A percentile compares a stretch with the other conserved stretches of the same genome.
These are phyloP conservation scores for Brassicogethes aeneus DNA, from an alignment of 2,888 invertebrate species.

Conservation along the genomic window DNA sequence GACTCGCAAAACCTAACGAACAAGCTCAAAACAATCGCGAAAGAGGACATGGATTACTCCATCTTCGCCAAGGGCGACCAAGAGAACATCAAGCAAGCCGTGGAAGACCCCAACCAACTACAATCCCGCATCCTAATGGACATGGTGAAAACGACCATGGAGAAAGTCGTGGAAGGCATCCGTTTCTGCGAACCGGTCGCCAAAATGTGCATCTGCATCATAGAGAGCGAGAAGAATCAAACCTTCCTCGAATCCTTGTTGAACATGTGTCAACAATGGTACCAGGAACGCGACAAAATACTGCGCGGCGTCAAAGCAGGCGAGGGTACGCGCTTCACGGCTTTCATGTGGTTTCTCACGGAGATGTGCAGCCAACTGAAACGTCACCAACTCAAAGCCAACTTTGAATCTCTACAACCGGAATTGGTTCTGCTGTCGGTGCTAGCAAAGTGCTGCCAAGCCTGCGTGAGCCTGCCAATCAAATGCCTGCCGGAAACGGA, in stretches of 20 bases:
- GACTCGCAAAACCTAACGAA: slow-evolving; percentile 61
- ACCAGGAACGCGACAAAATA: slow-evolving; percentile 70
- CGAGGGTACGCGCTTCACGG: slow-evolving; percentile 62
- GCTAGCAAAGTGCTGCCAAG: slow-evolving; percentile 82
- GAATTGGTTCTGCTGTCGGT: slow-evolving; percentile 72
- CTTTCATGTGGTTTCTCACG: slow-evolving; percentile 82
- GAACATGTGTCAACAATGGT: slow-evolving; percentile 79
- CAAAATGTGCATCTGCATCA: slow-evolving; percentile 75
- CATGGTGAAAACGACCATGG: slow-evolving; percentile 71
- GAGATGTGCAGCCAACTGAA: slow-evolving; percentile 87
- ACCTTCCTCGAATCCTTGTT: slow-evolving; percentile 83
- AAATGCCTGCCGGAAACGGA: slow-evolving; percentile 78
- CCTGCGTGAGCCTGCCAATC: slow-evolving; percentile 74
- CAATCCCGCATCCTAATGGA: slow-evolving; percentile 72
- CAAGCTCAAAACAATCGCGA: slow-evolving; percentile 54
- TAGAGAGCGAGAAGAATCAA: slow-evolving; percentile 79
- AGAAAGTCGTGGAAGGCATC: slow-evolving; percentile 67
- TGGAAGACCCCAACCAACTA: slow-evolving; percentile 74
- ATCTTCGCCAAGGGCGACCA: slow-evolving; percentile 67
- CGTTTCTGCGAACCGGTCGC: slow-evolving; percentile 77
- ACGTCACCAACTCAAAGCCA: slow-evolving; percentile 49
- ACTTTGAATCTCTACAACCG: slow-evolving; percentile 53
- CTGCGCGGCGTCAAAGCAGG: slow-evolving; percentile 45
- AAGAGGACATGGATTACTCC: slow-evolving; percentile 67
- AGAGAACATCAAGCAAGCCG: slow-evolving; percentile 62